Conservation (phyloP, 2,113 vertebrate genomes). For the Shinisaurus crocodilurus region DNA sequence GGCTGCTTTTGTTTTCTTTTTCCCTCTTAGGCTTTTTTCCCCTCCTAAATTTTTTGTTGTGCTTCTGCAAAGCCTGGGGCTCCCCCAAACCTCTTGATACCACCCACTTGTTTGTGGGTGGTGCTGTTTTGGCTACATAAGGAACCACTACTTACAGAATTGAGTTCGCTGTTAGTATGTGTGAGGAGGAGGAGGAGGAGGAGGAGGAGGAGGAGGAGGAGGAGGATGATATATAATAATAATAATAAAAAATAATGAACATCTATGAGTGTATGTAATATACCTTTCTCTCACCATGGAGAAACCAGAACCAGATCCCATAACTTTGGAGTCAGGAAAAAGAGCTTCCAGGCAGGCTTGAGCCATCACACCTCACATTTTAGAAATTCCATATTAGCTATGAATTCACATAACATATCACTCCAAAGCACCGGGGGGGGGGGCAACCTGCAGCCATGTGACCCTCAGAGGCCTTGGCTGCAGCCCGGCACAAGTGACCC, state of each 20-base stretch:
- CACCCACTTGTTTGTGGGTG: too few species aligned
- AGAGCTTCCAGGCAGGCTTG: background rate
- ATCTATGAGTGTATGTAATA: background rate
- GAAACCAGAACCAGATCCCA: background rate
- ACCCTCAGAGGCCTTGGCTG: too few species aligned
- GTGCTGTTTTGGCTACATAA: too few species aligned
- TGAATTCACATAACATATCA: background rate
- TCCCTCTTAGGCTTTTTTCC: background rate
- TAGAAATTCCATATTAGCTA: background rate
- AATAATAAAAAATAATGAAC: background rate
- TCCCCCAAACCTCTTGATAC: background rate
- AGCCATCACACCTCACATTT: background rate
- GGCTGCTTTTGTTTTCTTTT: too few species aligned
- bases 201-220: too few species aligned
- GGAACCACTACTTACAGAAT: too few species aligned
- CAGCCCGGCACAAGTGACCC: too few species aligned
- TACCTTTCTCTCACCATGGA: background rate
- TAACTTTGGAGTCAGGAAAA: background rate
- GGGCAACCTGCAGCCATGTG: too few species aligned
- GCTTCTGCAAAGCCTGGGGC: background rate
- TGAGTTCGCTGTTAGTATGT: too few species aligned
- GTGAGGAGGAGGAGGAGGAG: too few species aligned
- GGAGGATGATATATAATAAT: too few species aligned
- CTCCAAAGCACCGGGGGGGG: too few species aligned
- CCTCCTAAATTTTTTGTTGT: background rate